Evolutionary conservation across 1,140 invertebrate species (phyloP).

Genomic region (Hirudo medicinalis): DNA sequence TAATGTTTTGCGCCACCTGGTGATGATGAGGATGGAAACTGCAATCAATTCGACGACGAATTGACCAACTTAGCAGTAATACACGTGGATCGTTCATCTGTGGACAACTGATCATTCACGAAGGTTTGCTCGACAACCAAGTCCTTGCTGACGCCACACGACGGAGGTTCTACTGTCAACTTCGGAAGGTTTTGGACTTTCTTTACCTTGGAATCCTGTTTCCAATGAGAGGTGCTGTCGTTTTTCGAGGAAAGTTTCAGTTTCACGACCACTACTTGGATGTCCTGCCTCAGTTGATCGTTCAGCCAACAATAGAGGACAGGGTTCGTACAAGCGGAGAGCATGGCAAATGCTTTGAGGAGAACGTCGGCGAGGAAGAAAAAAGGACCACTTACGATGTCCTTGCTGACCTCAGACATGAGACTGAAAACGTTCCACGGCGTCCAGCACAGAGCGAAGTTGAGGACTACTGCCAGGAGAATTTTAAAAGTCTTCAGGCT

Average conservation of each 20-base stretch:
- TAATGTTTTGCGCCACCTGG: no score
- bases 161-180: background rate
- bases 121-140: no score
- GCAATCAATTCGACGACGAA: no score
- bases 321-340: conserved; percentile 68
- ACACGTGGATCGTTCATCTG: no score
- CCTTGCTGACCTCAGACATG: conserved; percentile 28
- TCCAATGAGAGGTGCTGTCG: background rate
- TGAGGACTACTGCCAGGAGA: conserved; percentile 84
- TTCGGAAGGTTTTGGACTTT: background rate
- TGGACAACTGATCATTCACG: no score
- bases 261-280: conserved; percentile 24
- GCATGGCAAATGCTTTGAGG: conserved; percentile 47
- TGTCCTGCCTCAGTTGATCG: conserved; percentile 40
- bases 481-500: conserved; percentile 63
- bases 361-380: conserved; percentile 33
- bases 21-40: no score
- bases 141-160: background rate
- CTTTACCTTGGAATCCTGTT: background rate
- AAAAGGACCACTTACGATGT: conserved; percentile 24
- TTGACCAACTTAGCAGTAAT: no score
- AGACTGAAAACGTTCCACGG: conserved; percentile 37
- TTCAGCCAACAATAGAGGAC: conserved; percentile 59
- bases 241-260: conserved; percentile 5
- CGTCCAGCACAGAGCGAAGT: conserved; percentile 70